These are phyloP conservation scores for Macropus fuliginosus DNA, from an alignment of 2,797 vertebrate genomes.

Conservation along the genomic window DNA sequence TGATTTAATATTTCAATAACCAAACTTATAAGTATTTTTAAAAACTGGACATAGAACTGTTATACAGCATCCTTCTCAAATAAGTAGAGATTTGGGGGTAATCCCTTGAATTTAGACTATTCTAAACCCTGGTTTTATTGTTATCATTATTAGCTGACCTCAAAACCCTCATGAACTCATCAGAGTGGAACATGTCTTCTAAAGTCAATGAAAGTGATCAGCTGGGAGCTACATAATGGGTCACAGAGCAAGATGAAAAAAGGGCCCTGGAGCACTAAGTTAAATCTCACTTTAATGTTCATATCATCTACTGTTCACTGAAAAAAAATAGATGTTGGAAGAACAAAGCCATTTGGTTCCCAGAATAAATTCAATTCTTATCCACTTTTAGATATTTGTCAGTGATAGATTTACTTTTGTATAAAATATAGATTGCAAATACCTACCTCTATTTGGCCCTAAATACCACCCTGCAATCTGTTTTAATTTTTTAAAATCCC, in stretches of 20 bases:
- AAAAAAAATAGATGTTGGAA: slow-evolving; percentile 6
- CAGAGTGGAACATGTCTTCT: neutral
- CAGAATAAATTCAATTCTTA: slow-evolving; percentile 21
- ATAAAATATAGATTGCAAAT: neutral
- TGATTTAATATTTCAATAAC: neutral
- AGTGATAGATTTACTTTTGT: neutral
- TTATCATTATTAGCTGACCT: neutral
- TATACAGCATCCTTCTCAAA: slow-evolving; percentile 5
- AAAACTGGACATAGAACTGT: slow-evolving; percentile 11
- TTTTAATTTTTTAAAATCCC: neutral
- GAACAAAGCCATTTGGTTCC: neutral
- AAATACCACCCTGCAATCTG: neutral
- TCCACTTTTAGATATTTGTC: neutral
- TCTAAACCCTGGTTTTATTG: neutral
- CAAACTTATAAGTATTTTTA: neutral
- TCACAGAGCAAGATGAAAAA: slow-evolving; percentile 23
- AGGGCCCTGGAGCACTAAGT: neutral
- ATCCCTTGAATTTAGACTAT: slow-evolving; percentile 2
- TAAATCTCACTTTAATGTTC: neutral
- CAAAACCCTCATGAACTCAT: neutral
- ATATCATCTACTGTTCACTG: neutral
- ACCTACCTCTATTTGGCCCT: neutral
- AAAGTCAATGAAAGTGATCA: neutral
- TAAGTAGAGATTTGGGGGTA: slow-evolving; percentile 21
- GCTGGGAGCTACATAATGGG: neutral